Base-by-base conservation (phyloP, 2,113 vertebrate species). In the Candoia aspera region DNA sequence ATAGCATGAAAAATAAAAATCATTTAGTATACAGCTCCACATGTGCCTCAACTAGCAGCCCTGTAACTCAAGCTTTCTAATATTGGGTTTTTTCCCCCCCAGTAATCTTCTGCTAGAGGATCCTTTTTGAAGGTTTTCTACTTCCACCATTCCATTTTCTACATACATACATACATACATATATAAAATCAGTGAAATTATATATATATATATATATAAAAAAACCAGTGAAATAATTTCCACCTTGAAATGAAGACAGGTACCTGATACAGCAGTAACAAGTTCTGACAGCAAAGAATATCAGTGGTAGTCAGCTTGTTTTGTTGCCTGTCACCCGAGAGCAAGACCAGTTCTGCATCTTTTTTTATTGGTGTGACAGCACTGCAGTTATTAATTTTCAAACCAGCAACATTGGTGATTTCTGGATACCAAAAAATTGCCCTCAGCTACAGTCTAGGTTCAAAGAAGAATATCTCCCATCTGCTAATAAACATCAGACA, bases 261-360 rank as follows among this genome's bases (percentile, higher is more conserved):
- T 1, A 13, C 88, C 55, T 54, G 21, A n/a, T 23, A 4, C 64
- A 90, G 6, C 10, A 0, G 2, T 42, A 0, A 53, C 19, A 59
- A 73, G 86, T 0, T 89, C 29, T 23, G 23, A 62, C 29, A 54
- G 29, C 3, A 53, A 0, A 29, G 57, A 37, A 91, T 17, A 0
- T 6, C 37, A 84, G 26, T 59, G 2, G 4, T 57, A 87, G 29
- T 53, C 46, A 88, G 13, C 3, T 84, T 88, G 37, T 4, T 87
- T 79, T 54, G 64, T 29, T 46, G 46, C 5, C 0, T 0, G 0
- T 58, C 86, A 54, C 26, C n/a, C 59, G 54, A 55, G 37, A 88
- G 86, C 57, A 1, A 90, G 42, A 0, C 0, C 57, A 64, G 8
- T 8, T 17, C 58, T 21, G 24, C 17, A n/a, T 15, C 1, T 10